Evolutionary conservation across 2,888 invertebrate species (phyloP), one percentile per base, ranked within the genome.

Genomic region (Mythimna loreyi): DNA sequence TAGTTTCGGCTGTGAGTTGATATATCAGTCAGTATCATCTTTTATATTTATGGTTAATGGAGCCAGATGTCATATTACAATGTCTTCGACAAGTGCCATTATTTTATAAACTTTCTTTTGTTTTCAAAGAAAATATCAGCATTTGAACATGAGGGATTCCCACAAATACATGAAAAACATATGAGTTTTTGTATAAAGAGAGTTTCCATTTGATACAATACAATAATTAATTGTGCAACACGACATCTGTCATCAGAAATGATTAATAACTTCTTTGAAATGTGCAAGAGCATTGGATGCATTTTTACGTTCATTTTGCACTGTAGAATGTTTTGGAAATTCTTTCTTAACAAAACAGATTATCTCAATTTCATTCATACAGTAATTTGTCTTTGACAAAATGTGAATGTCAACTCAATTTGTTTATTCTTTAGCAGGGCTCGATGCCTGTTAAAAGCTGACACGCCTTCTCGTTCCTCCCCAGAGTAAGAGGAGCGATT

Each of bases 221-320:
- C 23, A 43, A 43, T 72, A 57, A 60, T 53, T 60, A 47, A 74
- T 57, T 58, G 58, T 21, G 8, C 40, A 49, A 30, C 13, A 11
- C 11, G 49, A 66, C 75, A 57, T 30, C 47, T 67, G 74, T 78
- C 78, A 49, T 47, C 47, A 40, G 47, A 43, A 52, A 73, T 58
- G 60, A 78, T 50, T 73, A 58, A 78, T 61, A 25, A 45, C 36
- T 58, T 61, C 23, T 53, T 57, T 7, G 25, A 36, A 40, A 57
- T 57, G 56, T n/a, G 23, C 53, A 68, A 43, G 40, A 40, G 43
- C n/a, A 56, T 43, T 55, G 3, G 56, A 76, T 76, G 25, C 3
- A 47, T 21, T 57, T 52, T 72, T 69, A 53, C 11, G 25, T 40
- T 47, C 1, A 50, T 56, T 77, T 71, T 52, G 71, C 49, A 62